A percentile compares a stretch with the other conserved stretches of the same genome.
Conservation (phyloP, 2,113 vertebrate species). For the Leptobrachium ailaonicum region DNA sequence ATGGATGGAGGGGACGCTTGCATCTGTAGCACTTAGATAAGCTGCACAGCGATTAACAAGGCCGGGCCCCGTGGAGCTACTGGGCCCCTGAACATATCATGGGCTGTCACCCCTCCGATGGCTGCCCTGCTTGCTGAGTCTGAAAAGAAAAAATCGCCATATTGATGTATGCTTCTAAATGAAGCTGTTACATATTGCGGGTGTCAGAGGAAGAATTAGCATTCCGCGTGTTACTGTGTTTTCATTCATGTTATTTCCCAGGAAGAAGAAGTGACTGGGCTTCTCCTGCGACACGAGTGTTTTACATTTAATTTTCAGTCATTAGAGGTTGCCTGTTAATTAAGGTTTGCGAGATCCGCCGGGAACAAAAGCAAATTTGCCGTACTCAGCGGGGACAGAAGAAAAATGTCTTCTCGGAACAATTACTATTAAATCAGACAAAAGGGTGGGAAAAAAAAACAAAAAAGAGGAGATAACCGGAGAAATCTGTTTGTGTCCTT, state of each 20-base stretch:
- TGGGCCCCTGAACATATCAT: no score
- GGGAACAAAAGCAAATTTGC: conserved; percentile 15
- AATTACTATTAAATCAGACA: conserved; percentile 17
- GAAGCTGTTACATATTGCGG: no score
- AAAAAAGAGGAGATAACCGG: background rate
- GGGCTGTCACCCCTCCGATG: no score
- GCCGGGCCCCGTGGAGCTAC: no score
- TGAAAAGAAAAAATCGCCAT: no score
- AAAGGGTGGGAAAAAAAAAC: background rate
- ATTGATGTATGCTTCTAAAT: no score
- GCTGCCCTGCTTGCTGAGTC: no score
- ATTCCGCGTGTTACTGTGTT: background rate
- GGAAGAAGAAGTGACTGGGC: conserved; percentile 1
- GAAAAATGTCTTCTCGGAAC: conserved; percentile 28
- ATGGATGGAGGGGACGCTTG: no score
- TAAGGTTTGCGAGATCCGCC: conserved; percentile 25
- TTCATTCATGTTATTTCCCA: conserved; percentile 1
- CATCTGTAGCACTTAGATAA: no score
- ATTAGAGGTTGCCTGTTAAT: conserved; percentile 40
- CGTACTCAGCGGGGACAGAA: conserved; percentile 24
- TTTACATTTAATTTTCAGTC: conserved; percentile 40
- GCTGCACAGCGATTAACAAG: no score
- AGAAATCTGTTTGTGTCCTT: background rate
- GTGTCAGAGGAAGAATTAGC: background rate
- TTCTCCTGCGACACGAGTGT: conserved; percentile 26